Conservation (phyloP, 2,113 vertebrate species). For the Panurus biarmicus region DNA sequence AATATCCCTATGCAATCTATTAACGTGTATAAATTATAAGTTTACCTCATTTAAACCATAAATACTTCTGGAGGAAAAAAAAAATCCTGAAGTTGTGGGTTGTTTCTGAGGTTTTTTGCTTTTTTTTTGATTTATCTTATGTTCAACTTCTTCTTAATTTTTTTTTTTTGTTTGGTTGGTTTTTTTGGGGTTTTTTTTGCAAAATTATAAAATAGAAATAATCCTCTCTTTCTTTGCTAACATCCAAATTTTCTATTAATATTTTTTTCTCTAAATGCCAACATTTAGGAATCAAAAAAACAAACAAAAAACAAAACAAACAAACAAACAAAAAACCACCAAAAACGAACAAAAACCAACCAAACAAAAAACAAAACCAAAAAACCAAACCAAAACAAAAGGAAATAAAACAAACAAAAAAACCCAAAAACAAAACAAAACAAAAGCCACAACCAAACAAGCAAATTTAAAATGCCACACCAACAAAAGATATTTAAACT, state of each 20-base stretch:
- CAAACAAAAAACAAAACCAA: too few relatives aligned
- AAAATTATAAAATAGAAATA: background rate
- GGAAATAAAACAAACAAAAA: too few relatives aligned
- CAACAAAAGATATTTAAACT: background rate
- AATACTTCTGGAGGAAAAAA: background rate
- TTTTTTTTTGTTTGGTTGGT: too few relatives aligned
- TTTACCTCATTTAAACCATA: background rate
- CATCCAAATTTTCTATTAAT: background rate
- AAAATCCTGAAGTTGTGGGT: fast-evolving
- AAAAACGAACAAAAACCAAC: too few relatives aligned
- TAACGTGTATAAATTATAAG: fast-evolving
- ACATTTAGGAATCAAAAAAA: fast-evolving
- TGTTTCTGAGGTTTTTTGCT: too few relatives aligned
- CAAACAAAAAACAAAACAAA: too few relatives aligned
- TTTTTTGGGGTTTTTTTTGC: background rate
- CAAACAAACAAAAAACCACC: too few relatives aligned
- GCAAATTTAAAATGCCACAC: fast-evolving
- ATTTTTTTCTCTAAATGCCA: background rate
- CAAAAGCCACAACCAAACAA: too few relatives aligned
- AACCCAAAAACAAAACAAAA: too few relatives aligned
- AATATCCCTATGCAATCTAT: background rate
- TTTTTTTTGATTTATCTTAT: background rate
- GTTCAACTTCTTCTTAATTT: background rate
- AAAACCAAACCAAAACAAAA: too few relatives aligned
- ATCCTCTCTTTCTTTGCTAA: background rate